Conservation (phyloP, 2,888 invertebrate genomes). For the Argynnis bischoffii region DNA sequence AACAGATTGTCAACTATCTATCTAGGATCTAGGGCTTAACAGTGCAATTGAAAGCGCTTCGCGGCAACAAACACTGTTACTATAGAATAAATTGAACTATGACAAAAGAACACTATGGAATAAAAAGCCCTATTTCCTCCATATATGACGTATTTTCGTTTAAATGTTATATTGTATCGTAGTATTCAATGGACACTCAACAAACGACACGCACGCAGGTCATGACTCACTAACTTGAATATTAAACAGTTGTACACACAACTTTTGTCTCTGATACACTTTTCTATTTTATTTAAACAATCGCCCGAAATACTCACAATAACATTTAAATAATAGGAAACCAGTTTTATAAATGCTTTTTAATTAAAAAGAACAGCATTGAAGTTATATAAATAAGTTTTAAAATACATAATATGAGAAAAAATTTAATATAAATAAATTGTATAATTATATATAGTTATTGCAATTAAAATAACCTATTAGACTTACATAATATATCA, state of each 20-base stretch:
- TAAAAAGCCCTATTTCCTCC: background rate
- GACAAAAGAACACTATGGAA: background rate
- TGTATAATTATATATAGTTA: no score
- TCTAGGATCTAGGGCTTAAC: constrained; percentile 23
- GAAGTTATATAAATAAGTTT: no score
- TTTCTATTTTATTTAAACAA: constrained; percentile 12
- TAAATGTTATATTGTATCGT: constrained; percentile 1
- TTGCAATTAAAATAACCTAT: no score
- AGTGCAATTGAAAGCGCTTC: constrained; percentile 16
- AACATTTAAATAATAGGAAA: no score
- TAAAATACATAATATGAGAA: no score
- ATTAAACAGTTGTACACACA: constrained; percentile 50
- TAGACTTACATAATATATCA: no score
- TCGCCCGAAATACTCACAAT: no score
- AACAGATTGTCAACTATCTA: constrained; percentile 14
- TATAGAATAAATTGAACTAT: background rate
- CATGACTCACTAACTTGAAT: constrained; percentile 45
- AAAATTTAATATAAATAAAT: no score
- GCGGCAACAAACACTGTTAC: constrained; percentile 2
- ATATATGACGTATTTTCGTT: constrained; percentile 21
- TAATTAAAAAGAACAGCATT: no score
- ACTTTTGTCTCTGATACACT: constrained; percentile 33
- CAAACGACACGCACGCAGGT: constrained; percentile 27
- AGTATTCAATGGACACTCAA: constrained; percentile 23
- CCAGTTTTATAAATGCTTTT: no score